A percentile compares a stretch with the other conserved stretches of the same genome.
phyloP scores from a whole-genome alignment of 2,113 vertebrate genomes.

The Gymnogyps californianus region DNA sequence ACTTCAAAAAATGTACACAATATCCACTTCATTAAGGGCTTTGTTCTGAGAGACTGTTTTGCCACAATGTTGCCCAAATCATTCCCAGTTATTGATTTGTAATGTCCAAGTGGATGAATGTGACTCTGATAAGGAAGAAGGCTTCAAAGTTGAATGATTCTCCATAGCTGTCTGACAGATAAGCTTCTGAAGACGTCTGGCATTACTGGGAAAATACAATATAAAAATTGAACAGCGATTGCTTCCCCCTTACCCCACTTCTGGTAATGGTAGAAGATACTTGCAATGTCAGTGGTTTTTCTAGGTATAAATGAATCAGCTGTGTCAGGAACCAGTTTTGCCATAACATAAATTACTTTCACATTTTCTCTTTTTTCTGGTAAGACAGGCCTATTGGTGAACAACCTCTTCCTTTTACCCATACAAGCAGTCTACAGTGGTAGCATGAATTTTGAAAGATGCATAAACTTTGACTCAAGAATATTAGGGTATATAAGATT shows the following conservation, averaged over 20 bases:
- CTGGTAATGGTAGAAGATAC: background rate
- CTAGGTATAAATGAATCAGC: background rate
- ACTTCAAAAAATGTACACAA: background rate
- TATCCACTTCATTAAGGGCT: background rate
- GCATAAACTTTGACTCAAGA: background rate
- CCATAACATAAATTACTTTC: background rate
- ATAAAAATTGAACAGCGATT: background rate
- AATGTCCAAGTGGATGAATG: background rate
- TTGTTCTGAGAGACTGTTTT: background rate
- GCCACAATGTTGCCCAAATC: background rate
- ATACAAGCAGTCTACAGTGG: background rate
- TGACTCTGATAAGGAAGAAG: background rate
- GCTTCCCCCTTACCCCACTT: rapidly evolving
- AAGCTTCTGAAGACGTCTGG: background rate
- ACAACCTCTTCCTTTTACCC: background rate
- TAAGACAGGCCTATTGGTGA: background rate
- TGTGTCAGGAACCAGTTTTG: background rate
- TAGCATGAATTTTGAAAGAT: background rate
- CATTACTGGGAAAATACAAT: background rate
- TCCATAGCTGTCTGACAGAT: background rate
- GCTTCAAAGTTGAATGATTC: background rate
- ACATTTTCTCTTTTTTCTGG: background rate
- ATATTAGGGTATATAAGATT: background rate
- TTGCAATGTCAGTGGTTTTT: background rate
- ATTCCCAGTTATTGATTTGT: slow-evolving; percentile 10